Conservation (phyloP, 2,113 vertebrate species). For the Rhegmatorhina hoffmannsi region DNA sequence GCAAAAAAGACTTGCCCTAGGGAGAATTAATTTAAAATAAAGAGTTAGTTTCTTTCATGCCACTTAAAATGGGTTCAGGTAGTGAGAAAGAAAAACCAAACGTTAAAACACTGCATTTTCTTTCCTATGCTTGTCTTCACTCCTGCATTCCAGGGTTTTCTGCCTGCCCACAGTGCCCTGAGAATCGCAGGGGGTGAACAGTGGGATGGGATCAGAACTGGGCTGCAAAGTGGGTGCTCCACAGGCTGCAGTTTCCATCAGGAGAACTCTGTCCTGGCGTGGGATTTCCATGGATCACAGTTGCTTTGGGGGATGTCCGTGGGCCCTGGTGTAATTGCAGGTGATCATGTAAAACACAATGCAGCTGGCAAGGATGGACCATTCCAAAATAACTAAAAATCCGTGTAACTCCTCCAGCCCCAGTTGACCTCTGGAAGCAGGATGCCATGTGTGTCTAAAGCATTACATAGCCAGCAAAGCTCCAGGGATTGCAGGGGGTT, state of each 20-base stretch:
- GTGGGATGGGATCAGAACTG: not conserved
- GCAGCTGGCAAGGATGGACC: not conserved
- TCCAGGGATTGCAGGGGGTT: not conserved
- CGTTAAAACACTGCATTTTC: accelerated
- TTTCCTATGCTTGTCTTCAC: not conserved
- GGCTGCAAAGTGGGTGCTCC: accelerated
- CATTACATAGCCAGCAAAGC: not conserved
- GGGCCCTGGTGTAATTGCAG: not conserved
- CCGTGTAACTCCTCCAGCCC: accelerated
- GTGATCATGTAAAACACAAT: accelerated
- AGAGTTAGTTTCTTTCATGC: not conserved
- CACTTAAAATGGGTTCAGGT: not conserved
- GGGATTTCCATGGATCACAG: not conserved
- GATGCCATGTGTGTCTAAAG: accelerated
- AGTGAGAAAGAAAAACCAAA: not conserved
- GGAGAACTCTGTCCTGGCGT: not conserved
- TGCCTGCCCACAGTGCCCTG: accelerated
- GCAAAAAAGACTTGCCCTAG: not conserved
- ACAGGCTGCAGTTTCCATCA: accelerated
- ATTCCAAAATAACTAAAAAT: not conserved
- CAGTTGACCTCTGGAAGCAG: not conserved
- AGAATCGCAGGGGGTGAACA: accelerated
- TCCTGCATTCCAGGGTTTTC: not conserved
- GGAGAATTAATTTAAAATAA: not conserved
- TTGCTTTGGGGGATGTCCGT: accelerated